phyloP scores from a whole-genome alignment of 2,113 vertebrate genomes.

The Gobius niger region DNA sequence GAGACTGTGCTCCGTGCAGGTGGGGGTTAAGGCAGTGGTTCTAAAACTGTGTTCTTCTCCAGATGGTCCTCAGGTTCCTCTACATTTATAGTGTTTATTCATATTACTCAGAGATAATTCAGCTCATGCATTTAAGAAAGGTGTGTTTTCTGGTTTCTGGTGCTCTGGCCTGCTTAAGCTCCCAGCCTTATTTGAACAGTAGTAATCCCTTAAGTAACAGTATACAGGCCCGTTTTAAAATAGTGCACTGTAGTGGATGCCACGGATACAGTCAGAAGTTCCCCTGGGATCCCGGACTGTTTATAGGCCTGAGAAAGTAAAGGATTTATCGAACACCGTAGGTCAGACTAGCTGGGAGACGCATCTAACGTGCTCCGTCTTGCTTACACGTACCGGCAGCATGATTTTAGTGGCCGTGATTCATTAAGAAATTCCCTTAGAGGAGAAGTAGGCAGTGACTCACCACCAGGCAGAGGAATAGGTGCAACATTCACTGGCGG shows the following conservation, averaged over 20 bases:
- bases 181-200: neutral
- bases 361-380: neutral
- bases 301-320: neutral
- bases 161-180: neutral
- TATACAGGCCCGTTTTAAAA: slow-evolving; percentile 7
- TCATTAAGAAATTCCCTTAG: slow-evolving; percentile 46
- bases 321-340: neutral
- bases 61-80: too few species aligned
- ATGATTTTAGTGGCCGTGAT: slow-evolving; percentile 24
- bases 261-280: neutral
- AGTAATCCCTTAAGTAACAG: slow-evolving; percentile 8
- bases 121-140: neutral
- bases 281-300: neutral
- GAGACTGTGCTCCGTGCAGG: too few species aligned
- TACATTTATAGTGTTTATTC: too few species aligned
- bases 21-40: too few species aligned
- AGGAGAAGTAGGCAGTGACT: slow-evolving; percentile 32
- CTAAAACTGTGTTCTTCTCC: too few species aligned
- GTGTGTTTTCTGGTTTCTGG: neutral
- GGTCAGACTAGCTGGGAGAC: neutral
- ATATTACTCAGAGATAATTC: too few species aligned
- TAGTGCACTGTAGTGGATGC: neutral
- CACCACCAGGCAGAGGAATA: slow-evolving; percentile 28
- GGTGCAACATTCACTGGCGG: slow-evolving; percentile 43
- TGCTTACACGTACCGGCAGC: neutral